Evolutionary conservation across 1,140 invertebrate species (phyloP).

Genomic region (Diachasmimorpha longicaudata): DNA sequence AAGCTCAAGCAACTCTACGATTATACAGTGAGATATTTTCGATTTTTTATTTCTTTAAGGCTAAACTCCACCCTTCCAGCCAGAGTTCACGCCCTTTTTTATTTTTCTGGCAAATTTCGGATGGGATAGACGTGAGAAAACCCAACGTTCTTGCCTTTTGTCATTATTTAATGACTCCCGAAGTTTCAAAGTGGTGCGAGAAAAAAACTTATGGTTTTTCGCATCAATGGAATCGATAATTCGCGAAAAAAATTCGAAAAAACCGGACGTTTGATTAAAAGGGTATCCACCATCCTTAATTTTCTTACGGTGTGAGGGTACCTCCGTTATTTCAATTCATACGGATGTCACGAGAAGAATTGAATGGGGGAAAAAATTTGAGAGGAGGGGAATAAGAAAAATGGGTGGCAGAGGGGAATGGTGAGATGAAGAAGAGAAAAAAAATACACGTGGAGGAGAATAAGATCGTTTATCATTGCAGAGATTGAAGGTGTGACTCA

Average conservation of each 20-base stretch:
- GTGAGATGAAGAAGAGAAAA: not conserved
- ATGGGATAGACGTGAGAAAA: too few species aligned
- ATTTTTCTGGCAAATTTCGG: too few species aligned
- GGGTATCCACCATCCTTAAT: too few species aligned
- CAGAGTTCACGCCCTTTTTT: too few species aligned
- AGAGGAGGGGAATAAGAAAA: not conserved
- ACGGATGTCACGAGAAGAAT: not conserved
- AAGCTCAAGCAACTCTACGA: conserved; percentile 70
- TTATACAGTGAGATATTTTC: conserved; percentile 69
- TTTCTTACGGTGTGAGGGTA: not conserved
- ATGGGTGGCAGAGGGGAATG: not conserved
- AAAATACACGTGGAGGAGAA: not conserved
- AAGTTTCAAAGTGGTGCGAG: too few species aligned
- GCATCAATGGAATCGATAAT: too few species aligned
- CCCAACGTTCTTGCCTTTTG: too few species aligned
- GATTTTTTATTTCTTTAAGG: too few species aligned
- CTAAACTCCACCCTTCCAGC: too few species aligned
- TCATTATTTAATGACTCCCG: conserved; percentile 17
- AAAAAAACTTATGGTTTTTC: too few species aligned
- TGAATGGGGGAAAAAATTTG: not conserved
- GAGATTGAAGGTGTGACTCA: conserved; percentile 67
- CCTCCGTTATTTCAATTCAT: conserved; percentile 7
- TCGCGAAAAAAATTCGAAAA: too few species aligned
- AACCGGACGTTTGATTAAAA: too few species aligned
- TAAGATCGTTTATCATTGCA: conserved; percentile 45